Evolutionary conservation across 2,888 invertebrate species (phyloP).

Genomic region (Drosophila hawaiiensis): DNA sequence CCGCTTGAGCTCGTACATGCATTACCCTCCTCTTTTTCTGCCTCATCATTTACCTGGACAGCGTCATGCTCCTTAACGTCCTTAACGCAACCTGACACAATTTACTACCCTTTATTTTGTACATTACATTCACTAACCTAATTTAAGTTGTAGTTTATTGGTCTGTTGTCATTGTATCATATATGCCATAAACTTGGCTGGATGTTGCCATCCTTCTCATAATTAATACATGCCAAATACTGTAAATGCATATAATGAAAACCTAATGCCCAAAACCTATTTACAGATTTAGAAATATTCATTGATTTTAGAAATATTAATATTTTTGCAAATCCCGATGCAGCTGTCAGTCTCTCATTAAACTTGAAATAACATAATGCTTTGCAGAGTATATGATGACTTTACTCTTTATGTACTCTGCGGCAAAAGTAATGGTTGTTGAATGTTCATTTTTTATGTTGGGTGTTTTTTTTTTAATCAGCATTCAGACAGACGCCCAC

Average conservation of each 20-base stretch:
- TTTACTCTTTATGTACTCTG: not conserved
- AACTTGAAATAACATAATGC: too few species aligned
- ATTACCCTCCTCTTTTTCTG: not conserved
- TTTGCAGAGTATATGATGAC: not conserved
- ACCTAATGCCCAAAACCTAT: not conserved
- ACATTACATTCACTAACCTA: slow-evolving; percentile 14
- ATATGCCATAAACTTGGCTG: not conserved
- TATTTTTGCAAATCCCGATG: not conserved
- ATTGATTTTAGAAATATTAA: not conserved
- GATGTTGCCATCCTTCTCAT: not conserved
- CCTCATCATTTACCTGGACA: slow-evolving; percentile 4
- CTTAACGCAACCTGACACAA: not conserved
- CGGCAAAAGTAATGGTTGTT: not conserved
- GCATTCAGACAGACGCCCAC: slow-evolving; percentile 25
- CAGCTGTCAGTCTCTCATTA: not conserved
- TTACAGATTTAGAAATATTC: not conserved
- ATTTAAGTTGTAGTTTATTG: not conserved
- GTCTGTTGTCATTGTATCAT: not conserved
- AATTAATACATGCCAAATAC: not conserved
- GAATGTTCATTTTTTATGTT: not conserved
- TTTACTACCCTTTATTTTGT: slow-evolving; percentile 2
- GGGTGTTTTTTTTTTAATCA: slow-evolving; percentile 23
- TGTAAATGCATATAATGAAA: not conserved
- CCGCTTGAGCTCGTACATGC: not conserved
- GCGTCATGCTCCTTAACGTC: slow-evolving; percentile 1